Percentiles rank a stretch among this genome's conserved stretches.
Evolutionary conservation across 1,140 invertebrate species (phyloP).

Genomic region (Palaemon carinicauda): DNA sequence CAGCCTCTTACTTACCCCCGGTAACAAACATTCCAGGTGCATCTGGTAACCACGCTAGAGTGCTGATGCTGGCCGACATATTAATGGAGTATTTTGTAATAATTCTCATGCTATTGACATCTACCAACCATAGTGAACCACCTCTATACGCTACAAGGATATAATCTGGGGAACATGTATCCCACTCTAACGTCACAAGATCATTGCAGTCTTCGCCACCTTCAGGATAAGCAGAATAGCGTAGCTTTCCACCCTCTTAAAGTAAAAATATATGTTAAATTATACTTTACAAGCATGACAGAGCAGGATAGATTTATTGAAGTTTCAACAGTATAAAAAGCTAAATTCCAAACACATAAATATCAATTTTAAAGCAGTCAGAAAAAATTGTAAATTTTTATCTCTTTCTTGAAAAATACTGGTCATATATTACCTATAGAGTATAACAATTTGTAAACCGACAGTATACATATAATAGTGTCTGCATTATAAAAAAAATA

Average conservation of each 20-base stretch:
- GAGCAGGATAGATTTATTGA: no score
- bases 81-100: slow-evolving; percentile 65
- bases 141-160: slow-evolving; percentile 63
- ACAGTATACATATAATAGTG: no score
- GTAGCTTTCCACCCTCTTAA: slow-evolving; percentile 57
- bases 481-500: no score
- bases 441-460: no score
- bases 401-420: no score
- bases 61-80: slow-evolving; percentile 63
- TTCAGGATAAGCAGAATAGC: slow-evolving; percentile 46
- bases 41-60: slow-evolving; percentile 65
- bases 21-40: slow-evolving; percentile 68
- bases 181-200: slow-evolving; percentile 66
- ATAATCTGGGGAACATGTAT: slow-evolving; percentile 67
- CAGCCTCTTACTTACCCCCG: slow-evolving; percentile 25
- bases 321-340: no score
- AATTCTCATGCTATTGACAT: slow-evolving; percentile 62
- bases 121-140: slow-evolving; percentile 64
- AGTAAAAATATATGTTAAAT: background rate
- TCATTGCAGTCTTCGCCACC: slow-evolving; percentile 40
- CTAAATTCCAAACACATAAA: no score
- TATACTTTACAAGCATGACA: no score
- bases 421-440: no score
- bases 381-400: no score
- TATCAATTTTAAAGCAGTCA: no score